Percentiles rank a stretch among this genome's conserved stretches.
These are phyloP conservation scores for Champsocephalus esox DNA, from an alignment of 2,797 vertebrate genomes.

Conservation along the genomic window DNA sequence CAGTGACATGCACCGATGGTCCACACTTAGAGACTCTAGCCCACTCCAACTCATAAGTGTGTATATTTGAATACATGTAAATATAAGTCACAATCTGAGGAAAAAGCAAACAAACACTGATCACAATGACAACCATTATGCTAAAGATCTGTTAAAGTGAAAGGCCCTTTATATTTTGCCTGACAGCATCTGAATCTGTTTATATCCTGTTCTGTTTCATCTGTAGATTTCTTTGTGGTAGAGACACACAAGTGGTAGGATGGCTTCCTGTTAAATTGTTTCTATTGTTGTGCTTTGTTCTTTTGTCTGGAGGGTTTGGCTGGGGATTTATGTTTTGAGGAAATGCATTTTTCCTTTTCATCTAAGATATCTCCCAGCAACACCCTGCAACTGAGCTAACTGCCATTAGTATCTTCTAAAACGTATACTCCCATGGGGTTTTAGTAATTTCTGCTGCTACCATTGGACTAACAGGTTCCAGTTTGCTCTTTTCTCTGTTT, in stretches of 20 bases:
- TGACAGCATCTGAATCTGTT: background rate
- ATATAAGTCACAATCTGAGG: background rate
- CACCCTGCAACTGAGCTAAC: slow-evolving; percentile 20
- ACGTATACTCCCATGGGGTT: slow-evolving; percentile 16
- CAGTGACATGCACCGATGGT: background rate
- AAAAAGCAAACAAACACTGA: background rate
- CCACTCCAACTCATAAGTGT: background rate
- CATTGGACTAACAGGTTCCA: slow-evolving; percentile 15
- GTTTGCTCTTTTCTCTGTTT: slow-evolving; percentile 8
- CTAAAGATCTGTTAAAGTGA: background rate
- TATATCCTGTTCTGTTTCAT: slow-evolving; percentile 2
- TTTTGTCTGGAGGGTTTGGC: slow-evolving; percentile 25
- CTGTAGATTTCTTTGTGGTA: slow-evolving; percentile 5
- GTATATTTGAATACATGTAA: background rate
- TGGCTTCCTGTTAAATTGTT: slow-evolving; percentile 20
- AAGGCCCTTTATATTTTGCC: background rate
- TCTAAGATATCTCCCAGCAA: slow-evolving; percentile 20
- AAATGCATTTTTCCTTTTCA: slow-evolving; percentile 23
- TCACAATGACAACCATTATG: slow-evolving; percentile 5
- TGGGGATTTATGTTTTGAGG: slow-evolving; percentile 5
- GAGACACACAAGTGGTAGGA: background rate
- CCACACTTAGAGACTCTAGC: background rate
- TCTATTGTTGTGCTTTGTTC: slow-evolving; percentile 18
- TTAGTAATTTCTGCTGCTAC: slow-evolving; percentile 19
- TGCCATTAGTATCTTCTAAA: slow-evolving; percentile 24